phyloP scores from a whole-genome alignment of 2,113 vertebrate genomes.

The Dolichotis patagonum region DNA sequence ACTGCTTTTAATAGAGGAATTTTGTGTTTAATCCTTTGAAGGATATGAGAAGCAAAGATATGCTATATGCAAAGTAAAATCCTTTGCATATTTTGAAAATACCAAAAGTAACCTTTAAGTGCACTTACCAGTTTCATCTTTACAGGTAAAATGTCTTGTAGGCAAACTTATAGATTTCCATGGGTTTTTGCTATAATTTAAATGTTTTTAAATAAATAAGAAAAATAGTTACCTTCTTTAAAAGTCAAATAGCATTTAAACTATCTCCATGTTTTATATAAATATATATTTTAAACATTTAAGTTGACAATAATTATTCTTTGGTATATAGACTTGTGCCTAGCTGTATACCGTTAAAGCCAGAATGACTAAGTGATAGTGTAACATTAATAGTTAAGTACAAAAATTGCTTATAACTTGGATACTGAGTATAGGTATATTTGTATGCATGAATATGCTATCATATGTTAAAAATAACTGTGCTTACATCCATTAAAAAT shows the following conservation, averaged over 20 bases:
- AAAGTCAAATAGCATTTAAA: slow-evolving; percentile 60
- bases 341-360: neutral
- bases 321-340: neutral
- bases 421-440: neutral
- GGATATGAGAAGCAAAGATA: slow-evolving; percentile 64
- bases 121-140: slow-evolving; percentile 73
- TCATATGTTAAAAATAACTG: neutral
- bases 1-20: slow-evolving; percentile 60
- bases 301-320: neutral
- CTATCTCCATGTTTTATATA: neutral
- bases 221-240: slow-evolving; percentile 41
- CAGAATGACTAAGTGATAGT: neutral
- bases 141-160: slow-evolving; percentile 69
- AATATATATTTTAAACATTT: slow-evolving; percentile 17
- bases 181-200: slow-evolving; percentile 38
- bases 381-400: neutral
- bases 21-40: slow-evolving; percentile 77
- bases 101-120: slow-evolving; percentile 76
- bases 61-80: slow-evolving; percentile 74
- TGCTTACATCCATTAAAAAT: neutral
- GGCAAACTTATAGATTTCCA: slow-evolving; percentile 25
- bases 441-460: neutral
- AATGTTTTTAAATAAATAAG: slow-evolving; percentile 71
- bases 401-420: neutral
- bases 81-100: slow-evolving; percentile 75